These are phyloP conservation scores for Pseudomyrmex gracilis DNA, from an alignment of 1,140 invertebrate genomes.

Conservation along the genomic window DNA sequence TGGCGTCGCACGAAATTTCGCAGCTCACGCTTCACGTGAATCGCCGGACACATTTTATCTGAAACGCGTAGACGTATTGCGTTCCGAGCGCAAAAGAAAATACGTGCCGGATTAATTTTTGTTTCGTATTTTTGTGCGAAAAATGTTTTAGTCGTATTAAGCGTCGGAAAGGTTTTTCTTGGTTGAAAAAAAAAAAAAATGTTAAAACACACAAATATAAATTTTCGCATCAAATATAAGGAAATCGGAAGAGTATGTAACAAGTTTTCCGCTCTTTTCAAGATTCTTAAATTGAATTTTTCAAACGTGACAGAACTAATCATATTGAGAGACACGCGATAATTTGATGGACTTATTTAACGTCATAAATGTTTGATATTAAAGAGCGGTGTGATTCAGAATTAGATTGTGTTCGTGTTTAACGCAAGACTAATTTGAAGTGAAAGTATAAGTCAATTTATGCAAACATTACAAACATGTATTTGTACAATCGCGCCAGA, in stretches of 20 bases:
- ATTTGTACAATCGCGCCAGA: slow-evolving; percentile 32
- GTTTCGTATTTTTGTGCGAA: neutral
- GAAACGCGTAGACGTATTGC: neutral
- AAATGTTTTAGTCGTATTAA: too few relatives aligned
- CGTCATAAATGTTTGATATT: neutral
- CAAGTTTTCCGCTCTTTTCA: too few relatives aligned
- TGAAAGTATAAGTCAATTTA: slow-evolving; percentile 19
- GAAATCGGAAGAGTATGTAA: too few relatives aligned
- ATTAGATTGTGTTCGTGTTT: slow-evolving; percentile 4
- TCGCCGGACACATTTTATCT: neutral
- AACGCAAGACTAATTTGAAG: slow-evolving; percentile 27
- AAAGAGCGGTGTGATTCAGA: neutral
- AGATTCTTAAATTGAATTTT: neutral
- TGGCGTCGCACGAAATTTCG: slow-evolving; percentile 13
- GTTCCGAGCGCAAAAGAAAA: neutral
- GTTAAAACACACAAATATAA: too few relatives aligned
- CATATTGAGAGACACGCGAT: neutral
- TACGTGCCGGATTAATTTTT: neutral
- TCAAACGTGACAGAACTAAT: too few relatives aligned
- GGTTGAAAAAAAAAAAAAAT: too few relatives aligned
- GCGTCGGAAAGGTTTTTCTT: too few relatives aligned
- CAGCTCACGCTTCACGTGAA: neutral
- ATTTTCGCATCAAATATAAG: too few relatives aligned
- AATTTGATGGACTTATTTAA: neutral
- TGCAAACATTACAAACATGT: slow-evolving; percentile 28